Evolutionary conservation across 1,140 invertebrate species (phyloP).

Genomic region (Drosophila santomea): DNA sequence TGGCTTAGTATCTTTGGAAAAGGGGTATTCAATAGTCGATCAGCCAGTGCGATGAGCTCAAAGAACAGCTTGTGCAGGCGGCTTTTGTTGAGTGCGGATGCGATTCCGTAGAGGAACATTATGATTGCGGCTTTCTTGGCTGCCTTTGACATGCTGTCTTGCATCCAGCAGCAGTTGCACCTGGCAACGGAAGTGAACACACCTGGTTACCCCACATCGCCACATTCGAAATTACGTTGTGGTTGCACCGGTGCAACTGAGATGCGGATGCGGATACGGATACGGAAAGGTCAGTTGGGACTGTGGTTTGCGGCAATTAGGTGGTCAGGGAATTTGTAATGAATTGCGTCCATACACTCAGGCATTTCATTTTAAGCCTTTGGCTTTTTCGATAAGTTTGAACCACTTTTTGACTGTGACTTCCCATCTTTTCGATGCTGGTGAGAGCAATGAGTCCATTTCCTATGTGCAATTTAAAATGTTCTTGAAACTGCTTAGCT

Average conservation of each 20-base stretch:
- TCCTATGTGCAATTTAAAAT: constrained; percentile 18
- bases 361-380: background rate
- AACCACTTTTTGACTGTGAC: no score
- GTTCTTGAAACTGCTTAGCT: constrained; percentile 2
- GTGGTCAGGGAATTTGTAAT: background rate
- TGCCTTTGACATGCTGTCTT: constrained; percentile 61
- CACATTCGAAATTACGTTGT: constrained; percentile 7
- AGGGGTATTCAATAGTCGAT: background rate
- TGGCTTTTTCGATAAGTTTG: no score
- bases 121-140: constrained; percentile 64
- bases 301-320: background rate
- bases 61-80: constrained; percentile 6
- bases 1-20: background rate
- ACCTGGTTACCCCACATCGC: constrained; percentile 1
- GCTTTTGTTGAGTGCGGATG: background rate
- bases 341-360: background rate
- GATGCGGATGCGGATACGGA: background rate
- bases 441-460: constrained; percentile 14
- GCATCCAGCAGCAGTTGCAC: constrained; percentile 37
- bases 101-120: constrained; percentile 15
- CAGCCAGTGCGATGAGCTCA: no score
- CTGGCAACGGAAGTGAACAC: constrained; percentile 41
- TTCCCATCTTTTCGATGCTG: background rate
- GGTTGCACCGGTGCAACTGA: constrained; percentile 12
- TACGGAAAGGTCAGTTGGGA: background rate